Conservation (phyloP, 2,888 invertebrate species). For the Platerodrilus igneus region DNA sequence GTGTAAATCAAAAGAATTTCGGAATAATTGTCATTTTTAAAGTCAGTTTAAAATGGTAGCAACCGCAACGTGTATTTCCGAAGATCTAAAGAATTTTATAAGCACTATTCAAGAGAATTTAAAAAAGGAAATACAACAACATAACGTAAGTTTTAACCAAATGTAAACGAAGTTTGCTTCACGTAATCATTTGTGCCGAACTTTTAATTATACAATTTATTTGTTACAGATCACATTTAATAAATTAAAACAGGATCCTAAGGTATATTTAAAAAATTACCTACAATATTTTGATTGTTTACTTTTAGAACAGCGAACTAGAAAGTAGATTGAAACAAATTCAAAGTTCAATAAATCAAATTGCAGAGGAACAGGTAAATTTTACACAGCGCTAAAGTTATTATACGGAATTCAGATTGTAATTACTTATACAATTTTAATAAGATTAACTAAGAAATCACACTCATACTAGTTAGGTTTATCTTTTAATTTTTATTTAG, state of each 20-base stretch:
- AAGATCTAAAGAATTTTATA: constrained; percentile 13
- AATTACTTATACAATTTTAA: no score
- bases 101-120: constrained; percentile 14
- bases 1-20: no score
- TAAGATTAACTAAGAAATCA: no score
- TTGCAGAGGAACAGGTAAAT: constrained; percentile 46
- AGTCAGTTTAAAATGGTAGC: constrained; percentile 10
- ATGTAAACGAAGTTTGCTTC: constrained; percentile 12
- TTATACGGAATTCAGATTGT: no score
- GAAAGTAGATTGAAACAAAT: constrained; percentile 40
- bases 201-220: constrained; percentile 13
- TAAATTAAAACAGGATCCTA: constrained; percentile 38
- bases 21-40: constrained; percentile 7
- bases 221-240: constrained; percentile 39
- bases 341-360: constrained; percentile 42
- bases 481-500: no score
- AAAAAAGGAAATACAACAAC: constrained; percentile 18
- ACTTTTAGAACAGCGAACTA: constrained; percentile 38
- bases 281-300: constrained; percentile 8
- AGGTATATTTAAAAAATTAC: constrained; percentile 36
- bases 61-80: constrained; percentile 14
- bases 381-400: no score
- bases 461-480: no score
- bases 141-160: constrained; percentile 20
- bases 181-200: constrained; percentile 9